Conservation (phyloP, 1,140 invertebrate species). For the Diabrotica virgifera region DNA sequence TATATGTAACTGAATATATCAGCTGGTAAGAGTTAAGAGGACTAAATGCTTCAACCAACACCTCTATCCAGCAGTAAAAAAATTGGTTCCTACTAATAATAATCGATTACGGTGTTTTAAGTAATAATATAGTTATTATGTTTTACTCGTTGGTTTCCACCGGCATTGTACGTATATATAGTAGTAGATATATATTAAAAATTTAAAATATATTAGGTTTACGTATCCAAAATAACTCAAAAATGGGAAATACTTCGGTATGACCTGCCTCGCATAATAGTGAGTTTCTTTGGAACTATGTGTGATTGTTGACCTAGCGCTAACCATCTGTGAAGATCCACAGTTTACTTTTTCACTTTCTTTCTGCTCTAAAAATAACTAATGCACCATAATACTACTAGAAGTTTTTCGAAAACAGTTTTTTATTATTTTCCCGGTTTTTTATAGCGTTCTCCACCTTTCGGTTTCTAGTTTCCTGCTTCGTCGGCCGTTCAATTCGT, state of each 20-base stretch:
- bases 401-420: too few relatives aligned
- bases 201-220: conserved; percentile 55
- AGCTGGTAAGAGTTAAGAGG: conserved; percentile 38
- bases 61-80: conserved; percentile 51
- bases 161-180: conserved; percentile 51
- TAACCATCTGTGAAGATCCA: conserved; percentile 33
- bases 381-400: too few relatives aligned
- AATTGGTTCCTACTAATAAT: conserved; percentile 55
- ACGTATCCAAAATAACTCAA: conserved; percentile 69
- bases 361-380: too few relatives aligned
- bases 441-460: too few relatives aligned
- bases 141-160: conserved; percentile 49
- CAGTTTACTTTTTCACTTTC: too few relatives aligned
- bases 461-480: too few relatives aligned
- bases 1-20: conserved; percentile 48
- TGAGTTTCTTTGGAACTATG: conserved; percentile 69
- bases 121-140: conserved; percentile 50
- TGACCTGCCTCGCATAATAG: conserved; percentile 66
- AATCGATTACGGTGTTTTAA: conserved; percentile 50
- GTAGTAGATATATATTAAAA: conserved; percentile 51
- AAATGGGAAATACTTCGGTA: conserved; percentile 61
- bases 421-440: too few relatives aligned
- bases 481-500: too few relatives aligned
- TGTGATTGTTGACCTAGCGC: conserved; percentile 60
- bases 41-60: conserved; percentile 27